Evolutionary conservation across 35 echinoderm and acorn worm genomes (phyloP).

Genomic region (Heliocidaris erythrogramma): DNA sequence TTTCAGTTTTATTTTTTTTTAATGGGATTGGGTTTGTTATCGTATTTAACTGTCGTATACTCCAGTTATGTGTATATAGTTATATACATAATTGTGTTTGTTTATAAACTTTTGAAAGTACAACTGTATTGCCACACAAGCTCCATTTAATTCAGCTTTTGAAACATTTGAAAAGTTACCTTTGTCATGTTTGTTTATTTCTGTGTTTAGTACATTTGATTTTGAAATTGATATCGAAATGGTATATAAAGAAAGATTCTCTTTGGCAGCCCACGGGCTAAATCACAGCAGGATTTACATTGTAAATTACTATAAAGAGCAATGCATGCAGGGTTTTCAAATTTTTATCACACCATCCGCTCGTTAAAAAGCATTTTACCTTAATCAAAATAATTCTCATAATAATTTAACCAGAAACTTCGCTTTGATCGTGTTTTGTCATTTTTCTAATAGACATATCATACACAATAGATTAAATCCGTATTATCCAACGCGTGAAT

Average conservation of each 20-base stretch:
- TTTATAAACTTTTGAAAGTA: no score
- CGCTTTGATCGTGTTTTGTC: neutral
- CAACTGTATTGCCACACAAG: no score
- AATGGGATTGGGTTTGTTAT: no score
- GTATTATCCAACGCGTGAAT: neutral
- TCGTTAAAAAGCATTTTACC: neutral
- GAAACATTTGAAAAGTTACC: neutral
- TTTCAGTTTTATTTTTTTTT: no score
- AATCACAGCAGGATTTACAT: neutral
- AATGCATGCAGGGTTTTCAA: neutral
- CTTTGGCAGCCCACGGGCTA: neutral
- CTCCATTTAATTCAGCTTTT: no score
- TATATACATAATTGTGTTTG: no score
- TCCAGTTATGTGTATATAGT: no score
- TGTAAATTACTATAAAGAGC: neutral
- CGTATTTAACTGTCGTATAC: no score
- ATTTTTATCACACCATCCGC: neutral
- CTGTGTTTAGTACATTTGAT: neutral
- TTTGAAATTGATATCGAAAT: neutral
- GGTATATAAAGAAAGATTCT: neutral
- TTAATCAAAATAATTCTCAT: neutral
- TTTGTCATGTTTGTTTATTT: neutral
- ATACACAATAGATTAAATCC: neutral
- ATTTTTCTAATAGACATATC: neutral
- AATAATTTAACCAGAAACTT: neutral